phyloP scores from a whole-genome alignment of 2,888 invertebrate species.

The Idaea dimidiata region DNA sequence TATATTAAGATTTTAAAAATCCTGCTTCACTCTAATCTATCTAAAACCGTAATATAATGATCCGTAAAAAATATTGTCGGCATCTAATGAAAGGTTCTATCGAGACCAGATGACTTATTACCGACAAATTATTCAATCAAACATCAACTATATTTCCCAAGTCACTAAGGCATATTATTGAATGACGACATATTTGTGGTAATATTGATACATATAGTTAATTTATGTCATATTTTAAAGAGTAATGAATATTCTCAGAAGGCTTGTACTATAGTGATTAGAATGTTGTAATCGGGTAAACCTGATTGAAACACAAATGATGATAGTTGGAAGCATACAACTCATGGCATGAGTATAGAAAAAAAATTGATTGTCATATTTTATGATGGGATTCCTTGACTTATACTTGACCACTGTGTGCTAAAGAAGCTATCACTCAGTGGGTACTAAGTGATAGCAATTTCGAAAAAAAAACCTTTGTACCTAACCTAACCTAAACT shows the following conservation, averaged over 20 bases:
- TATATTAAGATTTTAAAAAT: not conserved
- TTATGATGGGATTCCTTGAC: not conserved
- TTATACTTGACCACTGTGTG: too few relatives aligned
- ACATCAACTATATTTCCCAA: not conserved
- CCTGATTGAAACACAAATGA: not conserved
- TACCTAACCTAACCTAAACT: too few relatives aligned
- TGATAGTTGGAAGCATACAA: not conserved
- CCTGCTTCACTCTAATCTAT: not conserved
- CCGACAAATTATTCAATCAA: not conserved
- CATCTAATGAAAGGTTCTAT: not conserved
- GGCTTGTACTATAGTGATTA: not conserved
- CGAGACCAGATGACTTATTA: not conserved
- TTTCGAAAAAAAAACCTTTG: too few relatives aligned
- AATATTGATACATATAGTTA: not conserved
- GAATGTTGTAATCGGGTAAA: constrained; percentile 1
- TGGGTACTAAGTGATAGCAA: too few relatives aligned
- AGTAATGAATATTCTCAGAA: not conserved
- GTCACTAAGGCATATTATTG: not conserved
- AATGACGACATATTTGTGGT: not conserved
- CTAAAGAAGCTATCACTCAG: too few relatives aligned
- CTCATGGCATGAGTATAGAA: not conserved
- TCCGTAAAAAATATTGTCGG: not conserved
- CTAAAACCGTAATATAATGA: not conserved
- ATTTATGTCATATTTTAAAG: constrained; percentile 1
- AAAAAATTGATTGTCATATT: not conserved